Conservation (phyloP, 2,888 invertebrate species). For the Crepidodera aurea region DNA sequence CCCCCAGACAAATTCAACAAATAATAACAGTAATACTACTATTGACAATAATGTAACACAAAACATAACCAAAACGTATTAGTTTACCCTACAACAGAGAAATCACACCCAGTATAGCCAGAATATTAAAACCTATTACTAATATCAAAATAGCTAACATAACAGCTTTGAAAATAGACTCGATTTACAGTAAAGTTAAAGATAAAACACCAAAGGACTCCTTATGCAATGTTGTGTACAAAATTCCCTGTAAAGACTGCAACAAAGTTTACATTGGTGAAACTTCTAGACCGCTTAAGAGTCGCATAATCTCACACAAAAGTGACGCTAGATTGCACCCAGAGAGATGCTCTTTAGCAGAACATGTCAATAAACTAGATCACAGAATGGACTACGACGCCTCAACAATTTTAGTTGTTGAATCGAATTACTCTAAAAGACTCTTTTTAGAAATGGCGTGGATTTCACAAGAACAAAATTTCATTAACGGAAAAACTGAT, state of each 20-base stretch:
- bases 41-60: no score
- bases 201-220: neutral
- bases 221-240: neutral
- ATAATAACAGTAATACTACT: no score
- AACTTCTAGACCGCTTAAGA: neutral
- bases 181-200: neutral
- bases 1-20: no score
- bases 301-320: constrained; percentile 1
- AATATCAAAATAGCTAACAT: neutral
- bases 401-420: neutral
- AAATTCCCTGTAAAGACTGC: neutral
- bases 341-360: neutral
- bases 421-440: neutral
- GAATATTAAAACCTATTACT: neutral
- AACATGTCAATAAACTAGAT: neutral
- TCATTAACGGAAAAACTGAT: constrained; percentile 12
- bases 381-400: constrained; percentile 11
- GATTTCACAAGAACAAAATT: neutral
- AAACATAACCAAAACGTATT: no score
- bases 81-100: no score
- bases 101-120: neutral
- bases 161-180: neutral
- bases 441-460: constrained; percentile 10
- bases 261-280: constrained; percentile 8
- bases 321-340: constrained; percentile 9